Conservation (phyloP, 2,797 vertebrate species). For the Malurus leucopterus region DNA sequence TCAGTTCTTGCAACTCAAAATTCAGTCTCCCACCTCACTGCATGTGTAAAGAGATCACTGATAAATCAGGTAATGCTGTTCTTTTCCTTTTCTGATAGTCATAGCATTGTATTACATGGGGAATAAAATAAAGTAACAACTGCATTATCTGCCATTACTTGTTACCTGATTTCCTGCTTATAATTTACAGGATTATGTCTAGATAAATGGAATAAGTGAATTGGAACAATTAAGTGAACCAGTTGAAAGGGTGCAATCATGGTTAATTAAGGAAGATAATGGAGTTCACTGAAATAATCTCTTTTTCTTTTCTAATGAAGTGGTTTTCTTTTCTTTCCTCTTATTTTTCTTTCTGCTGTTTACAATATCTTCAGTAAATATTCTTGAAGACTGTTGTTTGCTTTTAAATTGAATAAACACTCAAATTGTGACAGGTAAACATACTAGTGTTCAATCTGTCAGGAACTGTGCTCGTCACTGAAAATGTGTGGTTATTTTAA, state of each 20-base stretch:
- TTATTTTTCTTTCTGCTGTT: background rate
- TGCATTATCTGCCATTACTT: slow-evolving; percentile 35
- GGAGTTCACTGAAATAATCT: background rate
- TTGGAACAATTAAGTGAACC: slow-evolving; percentile 43
- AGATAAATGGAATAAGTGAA: slow-evolving; percentile 53
- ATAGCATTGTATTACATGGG: background rate
- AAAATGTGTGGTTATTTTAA: background rate
- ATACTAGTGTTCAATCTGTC: background rate
- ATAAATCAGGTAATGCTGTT: background rate
- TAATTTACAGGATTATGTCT: slow-evolving; percentile 41
- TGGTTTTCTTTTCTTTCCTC: background rate
- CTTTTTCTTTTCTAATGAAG: slow-evolving; percentile 19
- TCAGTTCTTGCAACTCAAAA: background rate
- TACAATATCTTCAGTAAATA: background rate
- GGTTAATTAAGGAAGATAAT: slow-evolving; percentile 29
- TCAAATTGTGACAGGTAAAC: background rate
- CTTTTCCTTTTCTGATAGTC: background rate
- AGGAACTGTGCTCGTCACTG: background rate
- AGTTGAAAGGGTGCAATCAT: slow-evolving; percentile 25
- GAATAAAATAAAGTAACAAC: slow-evolving; percentile 25
- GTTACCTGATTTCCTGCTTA: slow-evolving; percentile 47
- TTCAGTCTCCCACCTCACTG: fast-evolving
- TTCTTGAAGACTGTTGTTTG: slow-evolving; percentile 6
- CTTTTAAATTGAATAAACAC: background rate
- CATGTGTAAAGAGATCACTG: background rate